Base-by-base conservation (phyloP, 2,888 invertebrate species). In the Nudaria mundana region DNA sequence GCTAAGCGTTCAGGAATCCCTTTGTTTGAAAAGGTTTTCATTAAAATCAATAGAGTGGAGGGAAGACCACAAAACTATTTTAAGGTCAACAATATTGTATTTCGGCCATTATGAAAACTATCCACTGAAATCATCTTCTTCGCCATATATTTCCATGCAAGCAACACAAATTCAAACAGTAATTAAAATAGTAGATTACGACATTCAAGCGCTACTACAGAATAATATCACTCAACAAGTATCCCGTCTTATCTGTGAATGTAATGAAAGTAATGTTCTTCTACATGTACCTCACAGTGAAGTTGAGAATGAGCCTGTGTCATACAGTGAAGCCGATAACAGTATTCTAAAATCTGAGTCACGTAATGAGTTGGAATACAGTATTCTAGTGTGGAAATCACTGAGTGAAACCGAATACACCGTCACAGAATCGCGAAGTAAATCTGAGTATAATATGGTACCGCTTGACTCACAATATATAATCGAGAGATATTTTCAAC, bases 41-140 rank as follows among this genome's bases (percentile, higher is more conserved):
- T 35, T 34, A 16, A 37, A 56, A 15, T 33, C 51, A 22, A 35
- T 52, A 6, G 30, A 47, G 22, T 65, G 57, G 62, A 58, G 37
- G 20, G 31, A 38, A n/a, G 30, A 36, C 14, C 56, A 63, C 24
- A 40, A 44, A 12, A n/a, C 34, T 24, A 30, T 53, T 37, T 35
- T 63, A 30, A 44, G 16, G 18, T 26, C 34, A 5, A 26, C 34
- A 5, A 20, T 28, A 18, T 31, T 20, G 10, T 24, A 20, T 32
- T 30, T 33, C 38, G 5, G 1, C 7, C 12, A 18, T 13, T n/a
- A 34, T 4, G 14, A 33, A 15, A 15, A 15, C 8, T 24, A 16
- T 11, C 24, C 24, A 13, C 5, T 24, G 11, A 24, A 24, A 15
- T 33, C 15, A 11, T 7, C 7, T 15, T 6, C 3, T 5, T 15